Percentiles rank a stretch among this genome's conserved stretches.
These are phyloP conservation scores for Panopea generosa DNA, from an alignment of 2,888 invertebrate genomes.

Conservation along the genomic window DNA sequence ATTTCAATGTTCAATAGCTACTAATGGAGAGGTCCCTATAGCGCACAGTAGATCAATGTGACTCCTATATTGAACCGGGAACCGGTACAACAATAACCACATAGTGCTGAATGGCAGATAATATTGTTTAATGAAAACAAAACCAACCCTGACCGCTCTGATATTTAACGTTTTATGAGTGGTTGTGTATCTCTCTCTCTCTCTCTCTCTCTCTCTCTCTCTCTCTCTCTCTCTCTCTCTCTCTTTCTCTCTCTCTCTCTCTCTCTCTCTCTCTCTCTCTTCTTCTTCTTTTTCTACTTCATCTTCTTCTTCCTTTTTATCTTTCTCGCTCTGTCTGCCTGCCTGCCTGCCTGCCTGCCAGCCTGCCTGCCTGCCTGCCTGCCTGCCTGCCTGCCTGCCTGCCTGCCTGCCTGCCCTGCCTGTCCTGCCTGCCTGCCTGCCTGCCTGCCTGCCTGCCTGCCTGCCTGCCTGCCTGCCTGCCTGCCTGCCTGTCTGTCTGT, in stretches of 20 bases:
- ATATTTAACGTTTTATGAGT: no score
- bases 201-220: slow-evolving; percentile 1
- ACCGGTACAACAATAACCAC: not conserved
- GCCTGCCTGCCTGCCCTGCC: not conserved
- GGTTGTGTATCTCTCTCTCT: no score
- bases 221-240: not conserved
- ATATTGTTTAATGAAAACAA: no score
- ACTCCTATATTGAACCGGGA: not conserved
- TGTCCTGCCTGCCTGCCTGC: not conserved
- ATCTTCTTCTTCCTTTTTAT: not conserved
- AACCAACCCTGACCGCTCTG: no score
- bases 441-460: not conserved
- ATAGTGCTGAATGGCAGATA: no score
- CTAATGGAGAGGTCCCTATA: slow-evolving; percentile 1
- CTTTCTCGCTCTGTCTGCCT: no score
- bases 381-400: not conserved
- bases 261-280: not conserved
- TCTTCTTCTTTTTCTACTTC: no score
- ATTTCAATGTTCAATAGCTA: not conserved
- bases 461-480: not conserved
- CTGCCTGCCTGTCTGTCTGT: no score
- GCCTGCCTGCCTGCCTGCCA: not conserved
- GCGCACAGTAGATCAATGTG: not conserved
- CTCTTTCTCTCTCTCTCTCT: not conserved
- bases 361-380: not conserved